Evolutionary conservation across 1,140 invertebrate genomes (phyloP), one percentile per base, ranked within the genome.

Genomic region (Vanessa tameamea): DNA sequence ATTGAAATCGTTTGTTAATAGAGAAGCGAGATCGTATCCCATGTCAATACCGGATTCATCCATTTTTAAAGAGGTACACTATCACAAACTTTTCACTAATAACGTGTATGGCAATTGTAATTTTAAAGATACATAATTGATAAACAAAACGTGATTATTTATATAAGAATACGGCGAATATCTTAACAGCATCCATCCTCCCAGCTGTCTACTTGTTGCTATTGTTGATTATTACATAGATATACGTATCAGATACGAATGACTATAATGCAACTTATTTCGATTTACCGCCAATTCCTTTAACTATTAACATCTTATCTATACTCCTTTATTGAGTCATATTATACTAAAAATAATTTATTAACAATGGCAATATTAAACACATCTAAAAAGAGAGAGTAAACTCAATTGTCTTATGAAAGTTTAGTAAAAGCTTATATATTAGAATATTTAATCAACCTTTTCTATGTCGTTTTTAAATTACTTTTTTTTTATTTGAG

Each of bases 31-130:
- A 93, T 96, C 95, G 81, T 95, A 96, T 75, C 94, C 95, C 92
- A 96, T 93, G 88, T 96, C 95, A 83, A 96, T 95, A 59, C 95
- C 95, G 74, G 95, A 96, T 87, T 96, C 95, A 92, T 93, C 92
- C 92, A 93, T 93, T 88, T 89, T 93, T 80, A 67, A 82, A 86
- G 82, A 78, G 78, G 84, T 85, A 80, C 90, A 90, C 87, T 84
- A 87, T 82, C 89, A 91, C 87, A 79, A 86, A 87, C 85, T 91
- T 83, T 78, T 73, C 89, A 92, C 89, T 83, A 71, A 73, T 66
- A 82, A 85, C 75, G 66, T 78, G 73, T 75, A 70, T 76, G 78
- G 75, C 67, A 80, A 77, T 82, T 76, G 73, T 78, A 59, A 77
- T 82, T 79, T 78, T 81, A 84, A 76, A 83, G 43, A 80, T 75